Evolutionary conservation across 2,797 vertebrate species (phyloP).

Genomic region (Phalloptychus januarius): DNA sequence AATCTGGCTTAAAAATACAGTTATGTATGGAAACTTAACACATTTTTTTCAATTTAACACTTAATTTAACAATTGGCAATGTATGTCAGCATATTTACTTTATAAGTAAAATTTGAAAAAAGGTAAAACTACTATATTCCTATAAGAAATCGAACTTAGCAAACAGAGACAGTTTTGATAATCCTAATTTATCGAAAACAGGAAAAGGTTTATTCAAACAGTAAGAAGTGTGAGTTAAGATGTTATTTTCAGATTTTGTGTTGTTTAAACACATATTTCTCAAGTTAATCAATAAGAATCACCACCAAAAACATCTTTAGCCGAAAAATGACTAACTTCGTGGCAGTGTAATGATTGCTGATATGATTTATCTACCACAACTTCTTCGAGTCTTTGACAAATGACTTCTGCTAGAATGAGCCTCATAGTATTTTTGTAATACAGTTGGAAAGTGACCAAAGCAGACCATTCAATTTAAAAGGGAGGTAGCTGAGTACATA

Average conservation of each 20-base stretch:
- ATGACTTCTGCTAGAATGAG: background rate
- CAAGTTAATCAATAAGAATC: background rate
- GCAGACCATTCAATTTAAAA: slow-evolving; percentile 77
- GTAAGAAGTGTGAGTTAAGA: background rate
- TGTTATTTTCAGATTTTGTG: background rate
- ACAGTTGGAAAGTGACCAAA: slow-evolving; percentile 65
- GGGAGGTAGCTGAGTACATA: slow-evolving; percentile 72
- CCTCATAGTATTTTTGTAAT: slow-evolving; percentile 76
- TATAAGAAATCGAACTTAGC: background rate
- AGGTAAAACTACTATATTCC: background rate
- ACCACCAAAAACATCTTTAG: background rate
- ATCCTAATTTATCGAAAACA: background rate
- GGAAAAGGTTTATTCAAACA: background rate
- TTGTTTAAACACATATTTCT: background rate
- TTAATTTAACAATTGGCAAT: background rate
- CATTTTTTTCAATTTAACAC: background rate
- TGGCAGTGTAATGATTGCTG: background rate
- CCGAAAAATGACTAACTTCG: background rate
- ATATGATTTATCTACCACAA: background rate
- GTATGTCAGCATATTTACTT: background rate
- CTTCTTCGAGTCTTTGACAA: background rate
- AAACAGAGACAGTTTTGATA: background rate
- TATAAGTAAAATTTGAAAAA: background rate
- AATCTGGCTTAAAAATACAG: background rate
- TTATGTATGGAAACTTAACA: background rate